A percentile compares a stretch with the other conserved stretches of the same genome.
Evolutionary conservation across 1,140 invertebrate species (phyloP).

Genomic region (Drosophila pectinifera): DNA sequence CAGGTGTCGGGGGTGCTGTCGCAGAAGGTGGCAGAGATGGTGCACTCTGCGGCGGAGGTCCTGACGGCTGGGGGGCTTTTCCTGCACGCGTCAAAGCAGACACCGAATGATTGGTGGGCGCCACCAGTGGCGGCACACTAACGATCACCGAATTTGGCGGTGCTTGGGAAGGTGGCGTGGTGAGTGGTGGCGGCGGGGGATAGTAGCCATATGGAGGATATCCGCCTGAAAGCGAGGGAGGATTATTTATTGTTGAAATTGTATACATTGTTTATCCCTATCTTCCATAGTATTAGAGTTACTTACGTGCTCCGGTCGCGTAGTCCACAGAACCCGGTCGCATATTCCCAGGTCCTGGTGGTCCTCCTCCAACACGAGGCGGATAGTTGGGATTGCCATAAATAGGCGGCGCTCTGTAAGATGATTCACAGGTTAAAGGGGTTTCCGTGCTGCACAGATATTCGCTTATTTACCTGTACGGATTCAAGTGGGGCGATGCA

Average conservation of each 20-base stretch:
- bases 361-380: constrained; percentile 54
- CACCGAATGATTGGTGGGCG: constrained; percentile 72
- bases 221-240: constrained; percentile 42
- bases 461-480: constrained; percentile 60
- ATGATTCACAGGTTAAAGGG: neutral
- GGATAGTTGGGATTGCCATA: constrained; percentile 78
- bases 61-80: constrained; percentile 46
- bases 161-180: constrained; percentile 62
- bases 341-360: constrained; percentile 55
- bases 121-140: constrained; percentile 57
- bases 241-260: too few relatives aligned
- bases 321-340: constrained; percentile 70
- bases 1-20: constrained; percentile 5
- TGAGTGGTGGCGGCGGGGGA: constrained; percentile 73
- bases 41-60: constrained; percentile 18
- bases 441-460: rapidly evolving
- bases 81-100: constrained; percentile 56
- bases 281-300: neutral
- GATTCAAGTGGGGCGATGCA: constrained; percentile 73
- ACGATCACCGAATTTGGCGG: constrained; percentile 71
- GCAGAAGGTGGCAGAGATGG: too few relatives aligned
- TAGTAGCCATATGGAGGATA: constrained; percentile 82
- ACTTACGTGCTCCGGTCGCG: constrained; percentile 73
- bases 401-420: constrained; percentile 61
- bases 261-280: neutral